A percentile compares a stretch with the other conserved stretches of the same genome.
phyloP scores from a whole-genome alignment of 2,797 vertebrate species.

The Phoebastria nigripes region DNA sequence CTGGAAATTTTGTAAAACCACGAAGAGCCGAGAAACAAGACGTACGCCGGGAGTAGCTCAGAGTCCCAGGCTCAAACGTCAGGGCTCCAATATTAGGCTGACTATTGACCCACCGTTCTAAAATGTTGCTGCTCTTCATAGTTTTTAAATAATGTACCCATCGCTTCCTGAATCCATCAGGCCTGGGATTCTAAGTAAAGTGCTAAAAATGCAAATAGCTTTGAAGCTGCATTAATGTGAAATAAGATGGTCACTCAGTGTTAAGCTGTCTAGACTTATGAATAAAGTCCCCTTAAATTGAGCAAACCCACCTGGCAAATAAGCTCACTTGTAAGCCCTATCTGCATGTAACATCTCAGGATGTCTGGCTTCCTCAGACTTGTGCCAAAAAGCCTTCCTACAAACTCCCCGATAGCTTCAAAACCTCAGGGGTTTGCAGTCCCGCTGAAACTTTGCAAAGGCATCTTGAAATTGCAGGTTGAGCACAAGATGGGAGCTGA shows the following conservation, averaged over 20 bases:
- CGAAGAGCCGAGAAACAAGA: background rate
- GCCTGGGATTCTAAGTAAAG: background rate
- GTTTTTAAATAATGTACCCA: slow-evolving; percentile 14
- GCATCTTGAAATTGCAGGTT: background rate
- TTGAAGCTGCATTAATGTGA: slow-evolving; percentile 24
- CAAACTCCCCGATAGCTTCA: background rate
- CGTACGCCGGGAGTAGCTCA: background rate
- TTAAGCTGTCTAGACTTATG: slow-evolving; percentile 34
- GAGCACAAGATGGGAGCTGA: background rate
- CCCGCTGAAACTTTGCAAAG: background rate
- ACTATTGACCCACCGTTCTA: background rate
- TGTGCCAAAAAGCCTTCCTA: background rate
- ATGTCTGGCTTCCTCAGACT: background rate
- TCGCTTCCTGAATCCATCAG: slow-evolving; percentile 8
- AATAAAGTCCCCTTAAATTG: slow-evolving; percentile 33
- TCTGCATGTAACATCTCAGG: background rate
- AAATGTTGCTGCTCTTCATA: background rate
- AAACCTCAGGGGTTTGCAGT: background rate
- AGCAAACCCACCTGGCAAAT: background rate
- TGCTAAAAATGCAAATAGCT: slow-evolving; percentile 33
- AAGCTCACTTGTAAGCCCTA: background rate
- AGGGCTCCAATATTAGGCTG: background rate
- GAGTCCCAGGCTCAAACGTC: background rate
- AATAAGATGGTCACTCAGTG: slow-evolving; percentile 16
- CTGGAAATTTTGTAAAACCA: background rate